Evolutionary conservation across 2,888 invertebrate genomes (phyloP), one percentile per base, ranked within the genome.

Genomic region (Stenoptilia bipunctidactyla): DNA sequence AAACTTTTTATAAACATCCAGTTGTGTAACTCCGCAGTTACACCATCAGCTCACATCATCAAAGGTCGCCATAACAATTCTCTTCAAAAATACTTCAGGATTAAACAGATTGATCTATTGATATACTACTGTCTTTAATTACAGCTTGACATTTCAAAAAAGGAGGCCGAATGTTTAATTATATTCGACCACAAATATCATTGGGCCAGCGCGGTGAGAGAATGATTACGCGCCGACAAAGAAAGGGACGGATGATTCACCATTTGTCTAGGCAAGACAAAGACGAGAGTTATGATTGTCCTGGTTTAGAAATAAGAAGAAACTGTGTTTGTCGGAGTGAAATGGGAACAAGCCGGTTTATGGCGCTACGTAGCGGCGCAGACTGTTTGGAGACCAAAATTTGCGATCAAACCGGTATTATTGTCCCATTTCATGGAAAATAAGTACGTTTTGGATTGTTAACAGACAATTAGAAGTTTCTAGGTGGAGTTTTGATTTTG

Each of bases 121-220:
- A 69, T 74, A 76, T 55, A 54, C 56, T 53, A 45, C 53, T 48
- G 55, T 60, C 59, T 75, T 74, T 80, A 82, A 83, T 83, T 82
- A 79, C 72, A 71, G 74, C 71, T 71, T 82, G 83, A 80, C 83
- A 83, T 83, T 83, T 83, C 66, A 74, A 73, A 77, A 73, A 79
- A 82, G 62, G 74, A 77, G 83, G 82, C 72, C 83, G 71, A 75
- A 59, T 56, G 73, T 75, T 75, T 77, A 77, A 77, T 75, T 77
- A 71, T 75, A 75, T 69, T 74, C 67, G 66, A 80, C 76, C 75
- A 77, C 74, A 83, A 83, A 83, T 83, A 83, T 83, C 83, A 83
- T 82, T 76, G 76, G 82, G 74, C 56, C 83, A 77, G 63, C 69
- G 61, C 67, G 61, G 55, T 66, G 53, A 59, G n/a, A n/a, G 66